These are phyloP conservation scores for Meloidogyne floridensis DNA, from an alignment of 1,140 invertebrate genomes.

Conservation along the genomic window DNA sequence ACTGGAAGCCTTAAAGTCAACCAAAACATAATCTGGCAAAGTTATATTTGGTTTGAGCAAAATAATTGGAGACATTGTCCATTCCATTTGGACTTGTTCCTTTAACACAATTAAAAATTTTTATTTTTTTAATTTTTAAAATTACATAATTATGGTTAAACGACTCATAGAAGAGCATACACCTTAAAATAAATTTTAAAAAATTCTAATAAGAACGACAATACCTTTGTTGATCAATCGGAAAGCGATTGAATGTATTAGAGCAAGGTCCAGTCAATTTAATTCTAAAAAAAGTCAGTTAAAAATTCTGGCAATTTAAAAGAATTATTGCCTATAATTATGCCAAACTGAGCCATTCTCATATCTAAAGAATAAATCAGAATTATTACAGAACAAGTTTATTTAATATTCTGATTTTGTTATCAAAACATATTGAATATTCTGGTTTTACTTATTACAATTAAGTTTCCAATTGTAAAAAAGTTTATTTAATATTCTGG, in stretches of 20 bases:
- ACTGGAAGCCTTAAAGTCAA: conserved; percentile 59
- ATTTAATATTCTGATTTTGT: not conserved
- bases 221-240: conserved; percentile 61
- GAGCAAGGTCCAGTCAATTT: conserved; percentile 64
- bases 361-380: conserved; percentile 20
- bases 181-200: conserved; percentile 20
- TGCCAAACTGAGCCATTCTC: conserved; percentile 62
- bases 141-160: conserved; percentile 61
- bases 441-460: too few species aligned
- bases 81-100: conserved; percentile 62
- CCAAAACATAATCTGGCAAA: conserved; percentile 61
- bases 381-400: not conserved
- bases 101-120: not conserved
- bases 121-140: not conserved
- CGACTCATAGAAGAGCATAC: conserved; percentile 65
- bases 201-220: not conserved
- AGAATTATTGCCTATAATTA: conserved; percentile 49
- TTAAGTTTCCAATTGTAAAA: too few species aligned
- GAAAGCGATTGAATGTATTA: conserved; percentile 59
- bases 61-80: conserved; percentile 59
- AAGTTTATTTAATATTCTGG: not conserved
- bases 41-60: conserved; percentile 63
- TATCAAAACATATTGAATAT: too few species aligned
- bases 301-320: not conserved
- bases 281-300: conserved; percentile 43